Evolutionary conservation across 2,888 invertebrate species (phyloP).

Genomic region (Himalopsyche tibetana): DNA sequence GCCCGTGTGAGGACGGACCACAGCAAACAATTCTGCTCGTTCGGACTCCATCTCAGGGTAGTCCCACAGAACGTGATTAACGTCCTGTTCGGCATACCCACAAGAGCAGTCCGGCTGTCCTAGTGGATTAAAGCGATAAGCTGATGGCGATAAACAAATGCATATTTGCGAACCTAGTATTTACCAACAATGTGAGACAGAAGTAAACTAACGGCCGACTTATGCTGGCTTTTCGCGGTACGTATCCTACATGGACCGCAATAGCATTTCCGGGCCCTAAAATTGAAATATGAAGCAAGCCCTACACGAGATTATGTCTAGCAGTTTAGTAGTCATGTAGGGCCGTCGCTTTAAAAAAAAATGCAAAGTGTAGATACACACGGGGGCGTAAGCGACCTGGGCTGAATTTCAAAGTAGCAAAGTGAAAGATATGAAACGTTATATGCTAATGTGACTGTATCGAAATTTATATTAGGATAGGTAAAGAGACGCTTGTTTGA

Average conservation of each 20-base stretch:
- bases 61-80: too few relatives aligned
- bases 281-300: conserved; percentile 29
- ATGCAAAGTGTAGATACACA: conserved; percentile 16
- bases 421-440: conserved; percentile 22
- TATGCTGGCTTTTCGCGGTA: not conserved
- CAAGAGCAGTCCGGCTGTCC: too few relatives aligned
- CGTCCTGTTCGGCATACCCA: too few relatives aligned
- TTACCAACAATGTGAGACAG: not conserved
- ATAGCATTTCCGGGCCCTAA: not conserved
- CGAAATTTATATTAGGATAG: conserved; percentile 22
- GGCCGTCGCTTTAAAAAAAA: conserved; percentile 1
- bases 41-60: too few relatives aligned
- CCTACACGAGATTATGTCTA: not conserved
- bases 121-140: not conserved
- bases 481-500: not conserved
- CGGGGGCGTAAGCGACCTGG: not conserved
- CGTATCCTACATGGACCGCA: not conserved
- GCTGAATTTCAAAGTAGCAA: conserved; percentile 5
- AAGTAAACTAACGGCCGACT: not conserved
- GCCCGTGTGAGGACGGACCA: too few relatives aligned
- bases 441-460: conserved; percentile 30
- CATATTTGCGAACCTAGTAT: not conserved
- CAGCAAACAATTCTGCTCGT: too few relatives aligned
- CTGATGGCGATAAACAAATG: not conserved
- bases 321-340: conserved; percentile 18